phyloP scores from a whole-genome alignment of 2,888 invertebrate genomes.

The Cataglyphis livida region DNA sequence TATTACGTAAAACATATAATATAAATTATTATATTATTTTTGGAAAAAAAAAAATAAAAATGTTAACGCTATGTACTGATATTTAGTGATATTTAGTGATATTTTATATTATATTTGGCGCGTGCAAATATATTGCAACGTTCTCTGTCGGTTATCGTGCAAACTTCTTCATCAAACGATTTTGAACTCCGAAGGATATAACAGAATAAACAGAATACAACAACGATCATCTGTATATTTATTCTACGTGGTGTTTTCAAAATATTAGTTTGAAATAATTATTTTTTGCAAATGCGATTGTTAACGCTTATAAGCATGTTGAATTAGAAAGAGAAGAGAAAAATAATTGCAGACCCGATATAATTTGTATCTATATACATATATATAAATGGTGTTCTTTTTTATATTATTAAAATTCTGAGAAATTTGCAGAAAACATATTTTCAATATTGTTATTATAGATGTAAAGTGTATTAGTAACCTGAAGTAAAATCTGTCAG shows the following conservation, averaged over 20 bases:
- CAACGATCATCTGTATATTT: neutral
- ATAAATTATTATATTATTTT: constrained; percentile 20
- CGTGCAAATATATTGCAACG: neutral
- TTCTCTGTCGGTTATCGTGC: neutral
- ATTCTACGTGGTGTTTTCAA: neutral
- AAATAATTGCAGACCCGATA: neutral
- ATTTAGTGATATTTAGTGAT: neutral
- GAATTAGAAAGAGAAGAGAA: neutral
- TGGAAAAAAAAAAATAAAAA: neutral
- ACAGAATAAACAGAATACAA: too few species aligned
- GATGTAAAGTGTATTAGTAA: neutral
- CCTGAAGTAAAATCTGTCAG: neutral
- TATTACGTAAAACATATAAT: neutral
- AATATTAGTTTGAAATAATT: neutral
- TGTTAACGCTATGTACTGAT: neutral
- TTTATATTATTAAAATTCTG: neutral
- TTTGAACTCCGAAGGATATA: neutral
- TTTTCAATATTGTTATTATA: neutral
- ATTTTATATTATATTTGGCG: neutral
- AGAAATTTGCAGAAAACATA: neutral
- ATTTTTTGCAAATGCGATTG: neutral
- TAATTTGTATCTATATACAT: neutral
- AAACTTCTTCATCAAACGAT: neutral
- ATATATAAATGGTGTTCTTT: neutral
- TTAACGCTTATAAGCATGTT: neutral